Evolutionary conservation across 2,797 vertebrate genomes (phyloP).

Genomic region (Peromyscus attwateri): DNA sequence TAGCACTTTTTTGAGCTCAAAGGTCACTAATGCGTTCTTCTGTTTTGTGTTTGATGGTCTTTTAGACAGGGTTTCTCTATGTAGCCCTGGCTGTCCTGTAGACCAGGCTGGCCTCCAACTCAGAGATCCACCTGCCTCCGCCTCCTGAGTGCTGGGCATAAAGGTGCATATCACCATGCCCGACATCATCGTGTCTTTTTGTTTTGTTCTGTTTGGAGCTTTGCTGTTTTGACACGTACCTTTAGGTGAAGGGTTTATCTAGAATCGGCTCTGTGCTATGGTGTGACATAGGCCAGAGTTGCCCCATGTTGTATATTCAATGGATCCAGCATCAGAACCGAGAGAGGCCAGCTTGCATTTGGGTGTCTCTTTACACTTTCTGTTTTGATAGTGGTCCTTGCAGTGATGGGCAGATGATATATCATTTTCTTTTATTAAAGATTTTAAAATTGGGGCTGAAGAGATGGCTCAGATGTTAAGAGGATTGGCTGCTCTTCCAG

Average conservation of each 20-base stretch:
- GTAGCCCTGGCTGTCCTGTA: background rate
- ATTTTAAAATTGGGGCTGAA: background rate
- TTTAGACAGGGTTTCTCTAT: background rate
- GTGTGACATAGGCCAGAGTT: background rate
- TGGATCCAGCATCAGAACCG: background rate
- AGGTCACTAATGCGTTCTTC: background rate
- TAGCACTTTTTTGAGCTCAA: background rate
- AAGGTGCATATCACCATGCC: background rate
- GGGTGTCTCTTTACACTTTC: background rate
- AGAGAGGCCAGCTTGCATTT: background rate
- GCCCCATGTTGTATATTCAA: background rate
- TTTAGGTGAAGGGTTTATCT: background rate
- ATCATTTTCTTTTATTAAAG: background rate
- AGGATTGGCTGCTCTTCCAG: background rate
- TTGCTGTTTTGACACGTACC: background rate
- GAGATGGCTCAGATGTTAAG: background rate
- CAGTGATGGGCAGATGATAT: background rate
- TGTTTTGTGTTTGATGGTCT: background rate
- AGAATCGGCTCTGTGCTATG: too few relatives aligned
- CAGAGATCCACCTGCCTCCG: background rate
- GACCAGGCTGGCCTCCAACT: background rate
- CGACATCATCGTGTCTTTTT: background rate
- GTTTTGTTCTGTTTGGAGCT: background rate
- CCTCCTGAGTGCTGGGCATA: background rate
- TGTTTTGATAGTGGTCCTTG: background rate